Base-by-base conservation (phyloP, 2,113 vertebrate genomes). In the Ibidorhyncha struthersii region DNA sequence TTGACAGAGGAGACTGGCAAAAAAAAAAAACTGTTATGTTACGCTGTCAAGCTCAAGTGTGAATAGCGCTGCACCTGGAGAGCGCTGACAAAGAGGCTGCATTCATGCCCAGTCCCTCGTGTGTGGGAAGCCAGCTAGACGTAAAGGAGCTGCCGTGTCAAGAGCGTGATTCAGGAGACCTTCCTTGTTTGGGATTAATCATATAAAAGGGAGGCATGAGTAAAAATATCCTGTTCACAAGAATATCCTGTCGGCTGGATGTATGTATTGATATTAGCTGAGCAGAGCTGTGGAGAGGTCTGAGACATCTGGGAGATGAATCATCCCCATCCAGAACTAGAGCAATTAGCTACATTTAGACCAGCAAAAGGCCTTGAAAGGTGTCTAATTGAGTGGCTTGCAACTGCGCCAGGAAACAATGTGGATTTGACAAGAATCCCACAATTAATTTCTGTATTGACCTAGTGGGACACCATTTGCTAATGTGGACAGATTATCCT, bases 11-110 rank as follows among this genome's bases (percentile, higher is more conserved):
- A 98, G 94, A 97, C 10, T 8, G 23, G 88, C 97, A 96, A 97
- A 97, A 95, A 95, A 96, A 98, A 40, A 40, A 40, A 98, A 97
- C 93, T 95, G 95, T 96, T 97, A 86, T 95, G 94, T 97, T 97
- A 86, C 43, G 96, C 96, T 96, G 97, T 98, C 97, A 97, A 96
- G 95, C 96, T 96, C 49, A 96, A 98, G 98, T 98, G 98, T 98
- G 98, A 98, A 97, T 96, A 88, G 95, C 26, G 62, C 98, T 98
- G 98, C 98, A 99, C 98, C 98, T 99, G 98, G 98, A 96, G 98
- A 95, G 91, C 9, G 1, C 49, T 43, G 91, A 98, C 97, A 98
- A 98, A 98, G 98, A 96, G 97, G 81, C 95, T 95, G 96, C 97
- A 98, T 98, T 99, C 98, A 99, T 98, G 95, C 59, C 82, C 85